Evolutionary conservation across 2,888 invertebrate species (phyloP).

Genomic region (Argynnis bischoffii): DNA sequence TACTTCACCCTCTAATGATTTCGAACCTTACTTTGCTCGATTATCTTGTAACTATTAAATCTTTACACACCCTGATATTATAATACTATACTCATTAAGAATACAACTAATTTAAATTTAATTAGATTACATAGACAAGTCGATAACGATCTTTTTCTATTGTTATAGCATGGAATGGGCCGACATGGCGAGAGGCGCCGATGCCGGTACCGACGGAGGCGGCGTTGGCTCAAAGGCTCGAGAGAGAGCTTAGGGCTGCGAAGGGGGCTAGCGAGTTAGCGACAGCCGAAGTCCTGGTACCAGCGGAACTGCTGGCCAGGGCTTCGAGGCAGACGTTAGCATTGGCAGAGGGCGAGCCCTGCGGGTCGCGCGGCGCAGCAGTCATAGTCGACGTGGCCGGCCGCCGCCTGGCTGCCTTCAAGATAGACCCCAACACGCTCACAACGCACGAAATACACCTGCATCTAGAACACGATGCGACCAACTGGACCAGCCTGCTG

Average conservation of each 20-base stretch:
- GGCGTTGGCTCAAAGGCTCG: constrained; percentile 88
- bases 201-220: constrained; percentile 82
- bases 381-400: constrained; percentile 92
- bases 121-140: neutral
- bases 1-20: constrained; percentile 53
- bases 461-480: constrained; percentile 92
- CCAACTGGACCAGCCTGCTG: constrained; percentile 93
- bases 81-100: neutral
- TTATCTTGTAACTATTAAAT: constrained; percentile 8
- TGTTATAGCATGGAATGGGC: constrained; percentile 75
- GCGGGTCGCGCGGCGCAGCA: constrained; percentile 93
- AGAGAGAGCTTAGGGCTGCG: constrained; percentile 90
- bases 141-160: constrained; percentile 50
- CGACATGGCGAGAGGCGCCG: constrained; percentile 75
- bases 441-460: constrained; percentile 95
- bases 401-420: constrained; percentile 90
- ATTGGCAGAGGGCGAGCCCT: constrained; percentile 94
- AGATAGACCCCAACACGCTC: constrained; percentile 92
- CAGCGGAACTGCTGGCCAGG: constrained; percentile 89
- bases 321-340: constrained; percentile 90
- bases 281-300: constrained; percentile 92
- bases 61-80: neutral
- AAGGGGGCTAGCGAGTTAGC: constrained; percentile 89
- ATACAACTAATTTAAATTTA: neutral
- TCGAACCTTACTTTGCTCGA: constrained; percentile 21